phyloP scores from a whole-genome alignment of 2,113 vertebrate genomes.

The Heterocephalus glaber region DNA sequence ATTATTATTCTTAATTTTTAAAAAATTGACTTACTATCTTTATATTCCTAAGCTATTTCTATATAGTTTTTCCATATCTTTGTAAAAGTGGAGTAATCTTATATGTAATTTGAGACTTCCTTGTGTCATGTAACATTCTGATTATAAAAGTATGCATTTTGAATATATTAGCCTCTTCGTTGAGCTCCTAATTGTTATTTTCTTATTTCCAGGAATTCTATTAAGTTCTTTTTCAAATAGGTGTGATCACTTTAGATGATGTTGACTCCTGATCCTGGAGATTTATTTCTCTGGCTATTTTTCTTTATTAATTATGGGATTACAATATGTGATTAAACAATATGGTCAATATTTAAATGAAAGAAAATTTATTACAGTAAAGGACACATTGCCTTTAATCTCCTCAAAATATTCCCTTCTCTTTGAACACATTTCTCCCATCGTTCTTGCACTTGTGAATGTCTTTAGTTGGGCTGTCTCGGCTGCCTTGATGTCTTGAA shows the following conservation, averaged over 20 bases:
- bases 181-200: not conserved
- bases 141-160: slow-evolving; percentile 30
- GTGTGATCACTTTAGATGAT: not conserved
- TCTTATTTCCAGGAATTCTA: slow-evolving; percentile 12
- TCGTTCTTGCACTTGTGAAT: not conserved
- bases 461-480: not conserved
- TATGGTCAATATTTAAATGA: not conserved
- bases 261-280: not conserved
- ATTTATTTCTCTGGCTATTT: not conserved
- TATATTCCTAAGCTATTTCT: not conserved
- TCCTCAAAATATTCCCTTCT: not conserved
- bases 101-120: not conserved
- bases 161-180: not conserved
- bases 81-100: not conserved
- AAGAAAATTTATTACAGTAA: not conserved
- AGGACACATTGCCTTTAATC: not conserved
- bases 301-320: not conserved
- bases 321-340: not conserved
- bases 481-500: not conserved
- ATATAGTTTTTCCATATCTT: slow-evolving; percentile 27
- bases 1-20: slow-evolving; percentile 6
- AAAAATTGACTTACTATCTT: not conserved
- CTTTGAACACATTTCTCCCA: not conserved
- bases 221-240: not conserved
- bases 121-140: slow-evolving; percentile 2